Conservation (phyloP, 2,113 vertebrate genomes). For the Pongo pygmaeus region DNA sequence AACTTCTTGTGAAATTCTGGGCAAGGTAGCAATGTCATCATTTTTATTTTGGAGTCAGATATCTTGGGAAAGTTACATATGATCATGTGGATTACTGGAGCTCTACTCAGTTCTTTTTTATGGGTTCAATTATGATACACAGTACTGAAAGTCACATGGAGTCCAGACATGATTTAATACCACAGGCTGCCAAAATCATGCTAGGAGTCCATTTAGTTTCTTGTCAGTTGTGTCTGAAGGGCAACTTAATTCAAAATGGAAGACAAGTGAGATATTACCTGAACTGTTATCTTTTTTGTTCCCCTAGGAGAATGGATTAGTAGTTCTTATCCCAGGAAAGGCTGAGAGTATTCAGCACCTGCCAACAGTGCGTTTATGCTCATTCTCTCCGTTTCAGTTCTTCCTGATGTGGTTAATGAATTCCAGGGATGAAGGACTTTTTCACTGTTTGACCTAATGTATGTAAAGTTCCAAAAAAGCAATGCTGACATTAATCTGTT, state of each 20-base stretch:
- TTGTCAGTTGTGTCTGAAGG: slow-evolving; percentile 21
- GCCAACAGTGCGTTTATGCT: background rate
- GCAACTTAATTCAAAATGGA: slow-evolving; percentile 56
- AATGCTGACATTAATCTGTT: background rate
- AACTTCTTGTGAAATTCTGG: background rate
- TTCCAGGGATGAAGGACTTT: background rate
- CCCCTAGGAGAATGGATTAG: background rate
- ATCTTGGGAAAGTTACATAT: background rate
- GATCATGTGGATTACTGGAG: background rate
- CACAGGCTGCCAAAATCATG: slow-evolving; percentile 9
- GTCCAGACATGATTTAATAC: slow-evolving; percentile 70
- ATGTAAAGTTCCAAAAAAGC: background rate
- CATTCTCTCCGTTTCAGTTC: background rate
- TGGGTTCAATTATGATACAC: slow-evolving; percentile 1
- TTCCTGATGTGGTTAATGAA: slow-evolving; percentile 15
- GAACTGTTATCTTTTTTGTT: slow-evolving; percentile 7
- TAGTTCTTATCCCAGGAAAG: slow-evolving; percentile 33
- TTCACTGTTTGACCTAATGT: background rate
- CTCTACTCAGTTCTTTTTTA: background rate
- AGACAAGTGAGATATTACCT: slow-evolving; percentile 38
- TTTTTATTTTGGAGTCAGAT: background rate
- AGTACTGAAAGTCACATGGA: slow-evolving; percentile 25
- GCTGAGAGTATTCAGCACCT: background rate
- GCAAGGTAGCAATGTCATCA: background rate
- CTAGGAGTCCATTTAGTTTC: background rate